Percentiles rank a stretch among this genome's conserved stretches.
These are phyloP conservation scores for Gisinianus flammeolus DNA, from an alignment of 2,888 invertebrate genomes.

Conservation along the genomic window DNA sequence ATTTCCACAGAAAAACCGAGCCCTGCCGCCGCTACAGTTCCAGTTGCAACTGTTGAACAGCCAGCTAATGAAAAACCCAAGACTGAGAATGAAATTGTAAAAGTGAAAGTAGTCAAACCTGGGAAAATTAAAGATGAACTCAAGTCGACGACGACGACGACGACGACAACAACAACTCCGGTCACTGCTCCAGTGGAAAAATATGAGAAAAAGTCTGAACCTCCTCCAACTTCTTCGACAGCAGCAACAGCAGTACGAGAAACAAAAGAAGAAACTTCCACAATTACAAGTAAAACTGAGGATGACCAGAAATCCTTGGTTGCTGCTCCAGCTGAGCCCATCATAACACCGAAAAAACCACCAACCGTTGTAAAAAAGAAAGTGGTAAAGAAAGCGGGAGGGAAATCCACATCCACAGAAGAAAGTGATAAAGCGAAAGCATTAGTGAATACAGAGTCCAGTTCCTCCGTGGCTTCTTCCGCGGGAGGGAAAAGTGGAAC, in stretches of 20 bases:
- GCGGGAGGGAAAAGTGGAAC: slow-evolving; percentile 28
- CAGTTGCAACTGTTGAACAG: slow-evolving; percentile 1
- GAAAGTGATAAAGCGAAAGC: slow-evolving; percentile 29
- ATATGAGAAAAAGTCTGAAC: slow-evolving; percentile 19
- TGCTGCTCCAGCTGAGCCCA: background rate
- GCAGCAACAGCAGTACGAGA: slow-evolving; percentile 31
- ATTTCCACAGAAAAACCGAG: too few species aligned
- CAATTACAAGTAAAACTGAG: background rate
- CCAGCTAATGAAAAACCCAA: background rate
- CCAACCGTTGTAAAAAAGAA: slow-evolving; percentile 33
- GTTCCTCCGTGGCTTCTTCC: slow-evolving; percentile 36
- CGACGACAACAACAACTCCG: slow-evolving; percentile 68
- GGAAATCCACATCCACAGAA: background rate
- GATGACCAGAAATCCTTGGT: background rate
- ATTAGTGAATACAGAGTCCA: slow-evolving; percentile 20
- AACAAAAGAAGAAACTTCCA: slow-evolving; percentile 25
- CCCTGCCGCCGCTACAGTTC: too few species aligned
- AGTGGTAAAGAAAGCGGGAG: background rate
- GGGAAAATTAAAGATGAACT: slow-evolving; percentile 4
- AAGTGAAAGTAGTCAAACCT: slow-evolving; percentile 3
- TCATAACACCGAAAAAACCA: slow-evolving; percentile 30
- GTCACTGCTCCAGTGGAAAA: slow-evolving; percentile 67
- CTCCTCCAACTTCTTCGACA: background rate
- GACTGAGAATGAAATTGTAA: background rate
- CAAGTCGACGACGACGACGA: slow-evolving; percentile 70